A percentile compares a stretch with the other conserved stretches of the same genome.
These are phyloP conservation scores for Cololabis saira DNA, from an alignment of 2,113 vertebrate species.

Conservation along the genomic window DNA sequence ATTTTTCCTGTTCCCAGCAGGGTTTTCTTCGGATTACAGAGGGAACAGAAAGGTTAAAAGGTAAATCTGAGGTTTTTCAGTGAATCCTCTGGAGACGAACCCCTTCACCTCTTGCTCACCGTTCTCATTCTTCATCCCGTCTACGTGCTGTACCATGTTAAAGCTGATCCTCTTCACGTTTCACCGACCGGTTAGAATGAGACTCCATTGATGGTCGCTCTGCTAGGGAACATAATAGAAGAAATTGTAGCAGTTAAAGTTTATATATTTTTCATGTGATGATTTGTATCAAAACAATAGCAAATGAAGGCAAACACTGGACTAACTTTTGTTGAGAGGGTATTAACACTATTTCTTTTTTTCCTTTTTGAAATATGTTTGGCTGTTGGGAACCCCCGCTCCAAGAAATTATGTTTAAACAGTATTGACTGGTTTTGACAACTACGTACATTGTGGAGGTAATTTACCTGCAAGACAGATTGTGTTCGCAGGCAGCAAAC, in stretches of 20 bases:
- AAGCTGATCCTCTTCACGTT: slow-evolving; percentile 36
- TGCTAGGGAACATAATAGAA: no score
- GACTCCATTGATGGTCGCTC: slow-evolving; percentile 11
- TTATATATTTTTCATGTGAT: neutral
- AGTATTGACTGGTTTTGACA: no score
- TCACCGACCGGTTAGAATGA: slow-evolving; percentile 34
- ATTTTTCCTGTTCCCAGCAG: slow-evolving; percentile 11
- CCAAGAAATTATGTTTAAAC: no score
- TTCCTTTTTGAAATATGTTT: no score
- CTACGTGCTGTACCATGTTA: slow-evolving; percentile 5
- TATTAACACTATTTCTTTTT: no score
- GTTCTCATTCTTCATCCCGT: slow-evolving; percentile 29
- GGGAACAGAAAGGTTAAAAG: slow-evolving; percentile 36
- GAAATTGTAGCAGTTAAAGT: slow-evolving; percentile 16
- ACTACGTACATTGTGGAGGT: no score
- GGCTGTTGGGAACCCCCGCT: no score
- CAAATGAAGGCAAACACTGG: no score
- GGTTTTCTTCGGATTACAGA: slow-evolving; percentile 19
- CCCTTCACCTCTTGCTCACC: slow-evolving; percentile 29
- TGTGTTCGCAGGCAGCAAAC: no score
- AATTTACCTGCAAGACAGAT: no score
- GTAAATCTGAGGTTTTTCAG: slow-evolving; percentile 48
- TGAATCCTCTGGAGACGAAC: slow-evolving; percentile 47
- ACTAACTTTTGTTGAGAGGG: no score
- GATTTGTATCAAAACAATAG: no score